A percentile compares a stretch with the other conserved stretches of the same genome.
These are phyloP conservation scores for Nemotelus nigrinus DNA, from an alignment of 2,888 invertebrate genomes.

Conservation along the genomic window DNA sequence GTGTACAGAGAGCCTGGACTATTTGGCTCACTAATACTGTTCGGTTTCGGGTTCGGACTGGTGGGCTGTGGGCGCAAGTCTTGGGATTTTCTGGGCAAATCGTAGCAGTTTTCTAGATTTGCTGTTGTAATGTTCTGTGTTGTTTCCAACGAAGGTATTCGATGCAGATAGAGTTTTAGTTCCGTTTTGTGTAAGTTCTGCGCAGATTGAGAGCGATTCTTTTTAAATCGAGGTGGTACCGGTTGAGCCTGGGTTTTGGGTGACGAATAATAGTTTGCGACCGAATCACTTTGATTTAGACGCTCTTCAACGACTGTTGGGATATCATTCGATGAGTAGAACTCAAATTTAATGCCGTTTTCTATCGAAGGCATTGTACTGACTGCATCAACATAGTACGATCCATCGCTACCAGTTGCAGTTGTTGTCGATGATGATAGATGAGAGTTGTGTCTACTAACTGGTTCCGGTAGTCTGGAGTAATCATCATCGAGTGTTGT, in stretches of 20 bases:
- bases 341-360: constrained; percentile 52
- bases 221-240: constrained; percentile 51
- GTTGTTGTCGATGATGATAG: constrained; percentile 43
- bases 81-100: constrained; percentile 57
- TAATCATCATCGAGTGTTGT: constrained; percentile 62
- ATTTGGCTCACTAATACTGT: constrained; percentile 58
- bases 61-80: constrained; percentile 40
- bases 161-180: constrained; percentile 60
- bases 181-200: constrained; percentile 62
- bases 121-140: constrained; percentile 56
- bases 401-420: constrained; percentile 58
- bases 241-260: constrained; percentile 49
- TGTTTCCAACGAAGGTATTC: constrained; percentile 60
- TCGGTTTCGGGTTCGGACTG: constrained; percentile 13
- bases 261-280: constrained; percentile 53
- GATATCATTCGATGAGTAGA: constrained; percentile 45
- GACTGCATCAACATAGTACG: constrained; percentile 61
- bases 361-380: constrained; percentile 55
- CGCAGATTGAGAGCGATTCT: constrained; percentile 60
- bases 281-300: constrained; percentile 37
- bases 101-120: constrained; percentile 54
- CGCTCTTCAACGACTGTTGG: constrained; percentile 20
- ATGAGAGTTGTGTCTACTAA: background rate
- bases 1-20: constrained; percentile 54
- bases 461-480: constrained; percentile 54